Conservation (phyloP, 2,797 vertebrate genomes). For the Falco concolor region DNA sequence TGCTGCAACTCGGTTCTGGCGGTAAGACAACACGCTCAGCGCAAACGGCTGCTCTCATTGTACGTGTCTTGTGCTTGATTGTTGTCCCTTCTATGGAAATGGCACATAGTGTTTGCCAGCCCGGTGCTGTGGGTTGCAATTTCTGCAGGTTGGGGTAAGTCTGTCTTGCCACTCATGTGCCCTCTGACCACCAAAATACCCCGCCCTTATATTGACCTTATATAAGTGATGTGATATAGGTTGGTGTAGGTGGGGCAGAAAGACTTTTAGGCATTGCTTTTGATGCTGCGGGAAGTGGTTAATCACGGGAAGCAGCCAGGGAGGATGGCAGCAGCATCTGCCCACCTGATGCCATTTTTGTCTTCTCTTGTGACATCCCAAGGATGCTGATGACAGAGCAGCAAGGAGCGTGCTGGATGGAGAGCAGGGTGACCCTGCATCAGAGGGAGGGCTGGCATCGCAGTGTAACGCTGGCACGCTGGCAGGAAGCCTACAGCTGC, state of each 20-base stretch:
- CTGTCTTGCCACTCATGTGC: fast-evolving
- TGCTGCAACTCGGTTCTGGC: not conserved
- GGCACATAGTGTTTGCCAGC: not conserved
- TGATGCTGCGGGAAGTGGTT: not conserved
- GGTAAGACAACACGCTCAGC: not conserved
- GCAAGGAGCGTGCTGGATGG: not conserved
- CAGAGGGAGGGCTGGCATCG: not conserved
- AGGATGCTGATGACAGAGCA: not conserved
- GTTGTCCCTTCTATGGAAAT: not conserved
- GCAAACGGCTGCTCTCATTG: not conserved
- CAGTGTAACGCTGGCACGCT: fast-evolving
- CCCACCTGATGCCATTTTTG: not conserved
- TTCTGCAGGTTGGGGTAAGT: not conserved
- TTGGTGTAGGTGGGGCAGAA: not conserved
- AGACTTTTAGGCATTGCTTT: not conserved
- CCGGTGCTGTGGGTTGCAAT: not conserved
- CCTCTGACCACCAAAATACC: not conserved
- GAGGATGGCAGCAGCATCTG: not conserved
- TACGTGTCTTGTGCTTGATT: not conserved
- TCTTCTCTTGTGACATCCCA: fast-evolving
- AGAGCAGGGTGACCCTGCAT: not conserved
- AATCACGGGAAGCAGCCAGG: not conserved
- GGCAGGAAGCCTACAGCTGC: not conserved
- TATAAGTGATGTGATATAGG: not conserved
- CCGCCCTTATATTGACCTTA: not conserved